Percentiles rank a stretch among this genome's conserved stretches.
Evolutionary conservation across 2,797 vertebrate genomes (phyloP).

Genomic region (Ciconia nigra): DNA sequence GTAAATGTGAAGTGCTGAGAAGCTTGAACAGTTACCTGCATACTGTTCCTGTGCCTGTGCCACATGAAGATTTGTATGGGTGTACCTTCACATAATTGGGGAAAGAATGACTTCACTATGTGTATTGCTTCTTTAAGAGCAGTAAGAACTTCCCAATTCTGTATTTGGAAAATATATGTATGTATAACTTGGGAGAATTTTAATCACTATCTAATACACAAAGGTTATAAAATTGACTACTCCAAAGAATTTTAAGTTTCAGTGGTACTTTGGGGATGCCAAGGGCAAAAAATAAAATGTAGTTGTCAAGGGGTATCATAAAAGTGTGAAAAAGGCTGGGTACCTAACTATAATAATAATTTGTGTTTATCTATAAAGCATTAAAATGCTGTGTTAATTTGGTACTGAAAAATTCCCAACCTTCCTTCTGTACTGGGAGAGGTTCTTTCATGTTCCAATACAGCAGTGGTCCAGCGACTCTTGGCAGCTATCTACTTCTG

Average conservation of each 20-base stretch:
- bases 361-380: not conserved
- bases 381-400: not conserved
- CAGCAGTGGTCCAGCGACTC: not conserved
- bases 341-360: not conserved
- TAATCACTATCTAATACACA: not conserved
- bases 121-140: not conserved
- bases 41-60: not conserved
- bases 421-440: not conserved
- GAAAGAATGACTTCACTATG: not conserved
- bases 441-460: not conserved
- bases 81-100: not conserved
- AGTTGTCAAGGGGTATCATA: not conserved
- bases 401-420: not conserved
- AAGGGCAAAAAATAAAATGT: not conserved
- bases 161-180: not conserved
- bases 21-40: not conserved
- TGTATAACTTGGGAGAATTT: not conserved
- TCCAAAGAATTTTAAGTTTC: not conserved
- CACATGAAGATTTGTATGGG: not conserved
- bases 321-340: not conserved
- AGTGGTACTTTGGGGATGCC: not conserved
- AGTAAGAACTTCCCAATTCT: not conserved
- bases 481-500: not conserved
- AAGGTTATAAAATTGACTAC: not conserved
- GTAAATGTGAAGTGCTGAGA: not conserved